Percentiles rank a stretch among this genome's conserved stretches.
phyloP scores from a whole-genome alignment of 2,113 vertebrate genomes.

The Tyto alba region DNA sequence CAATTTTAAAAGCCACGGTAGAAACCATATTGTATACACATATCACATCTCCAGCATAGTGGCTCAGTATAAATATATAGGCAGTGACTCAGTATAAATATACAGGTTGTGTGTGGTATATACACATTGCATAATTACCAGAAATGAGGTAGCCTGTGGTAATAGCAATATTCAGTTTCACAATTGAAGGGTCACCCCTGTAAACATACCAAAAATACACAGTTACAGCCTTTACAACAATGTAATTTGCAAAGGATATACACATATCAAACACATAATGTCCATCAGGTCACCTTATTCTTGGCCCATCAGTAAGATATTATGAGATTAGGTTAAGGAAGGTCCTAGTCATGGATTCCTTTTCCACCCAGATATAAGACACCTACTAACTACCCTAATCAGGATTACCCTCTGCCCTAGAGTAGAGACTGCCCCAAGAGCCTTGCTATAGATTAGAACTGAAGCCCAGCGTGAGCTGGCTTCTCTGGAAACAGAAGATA shows the following conservation, averaged over 20 bases:
- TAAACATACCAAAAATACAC: conserved; percentile 52
- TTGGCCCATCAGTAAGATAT: neutral
- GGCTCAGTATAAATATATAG: neutral
- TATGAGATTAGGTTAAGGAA: neutral
- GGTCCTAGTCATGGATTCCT: neutral
- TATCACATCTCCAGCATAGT: neutral
- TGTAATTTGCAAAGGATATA: neutral
- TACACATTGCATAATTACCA: conserved; percentile 75
- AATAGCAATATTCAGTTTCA: conserved; percentile 90
- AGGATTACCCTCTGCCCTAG: neutral
- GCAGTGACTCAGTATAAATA: neutral
- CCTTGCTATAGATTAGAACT: neutral
- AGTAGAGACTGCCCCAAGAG: neutral
- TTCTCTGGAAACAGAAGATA: neutral
- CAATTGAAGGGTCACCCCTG: conserved; percentile 90
- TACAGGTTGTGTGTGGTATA: neutral
- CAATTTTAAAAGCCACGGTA: neutral
- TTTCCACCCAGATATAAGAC: neutral
- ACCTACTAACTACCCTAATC: neutral
- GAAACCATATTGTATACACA: neutral
- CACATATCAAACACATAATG: neutral
- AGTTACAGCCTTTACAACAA: neutral
- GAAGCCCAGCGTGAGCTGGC: neutral
- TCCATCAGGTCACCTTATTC: neutral
- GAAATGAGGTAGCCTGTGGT: conserved; percentile 99